A percentile compares a stretch with the other conserved stretches of the same genome.
Evolutionary conservation across 2,113 vertebrate species (phyloP).

Genomic region (Dicerorhinus sumatrensis): DNA sequence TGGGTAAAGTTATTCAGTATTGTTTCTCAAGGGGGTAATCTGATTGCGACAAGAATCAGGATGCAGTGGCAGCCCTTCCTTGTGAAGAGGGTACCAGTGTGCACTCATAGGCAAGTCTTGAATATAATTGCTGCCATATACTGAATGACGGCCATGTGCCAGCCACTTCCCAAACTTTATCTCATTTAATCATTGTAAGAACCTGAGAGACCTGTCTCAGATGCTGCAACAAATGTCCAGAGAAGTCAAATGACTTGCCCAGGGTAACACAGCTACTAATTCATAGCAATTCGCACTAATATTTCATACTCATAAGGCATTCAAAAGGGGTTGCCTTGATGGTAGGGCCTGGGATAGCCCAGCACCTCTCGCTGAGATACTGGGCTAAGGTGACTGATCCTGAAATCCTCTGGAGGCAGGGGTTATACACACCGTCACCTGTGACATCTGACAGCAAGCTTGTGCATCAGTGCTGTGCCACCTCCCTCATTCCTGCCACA

Average conservation of each 20-base stretch:
- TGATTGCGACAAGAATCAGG: background rate
- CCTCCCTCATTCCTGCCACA: background rate
- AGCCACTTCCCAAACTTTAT: background rate
- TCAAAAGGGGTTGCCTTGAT: background rate
- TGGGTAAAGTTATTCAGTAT: background rate
- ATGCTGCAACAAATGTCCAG: background rate
- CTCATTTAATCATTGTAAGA: background rate
- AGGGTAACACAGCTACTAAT: background rate
- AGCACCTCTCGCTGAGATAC: background rate
- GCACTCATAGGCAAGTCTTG: background rate
- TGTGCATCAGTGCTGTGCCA: accelerated
- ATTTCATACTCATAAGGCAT: background rate
- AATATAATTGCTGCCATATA: background rate
- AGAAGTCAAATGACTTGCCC: background rate
- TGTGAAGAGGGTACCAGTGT: background rate
- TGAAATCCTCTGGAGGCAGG: background rate
- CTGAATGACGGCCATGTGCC: background rate
- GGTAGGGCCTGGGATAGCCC: accelerated
- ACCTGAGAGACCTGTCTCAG: background rate
- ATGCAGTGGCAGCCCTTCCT: background rate
- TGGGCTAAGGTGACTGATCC: background rate
- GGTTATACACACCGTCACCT: background rate
- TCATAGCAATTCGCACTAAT: background rate
- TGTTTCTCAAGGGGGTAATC: background rate
- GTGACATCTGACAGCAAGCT: background rate